These are phyloP conservation scores for Cossypha heuglini DNA, from an alignment of 2,797 vertebrate genomes.

Conservation along the genomic window DNA sequence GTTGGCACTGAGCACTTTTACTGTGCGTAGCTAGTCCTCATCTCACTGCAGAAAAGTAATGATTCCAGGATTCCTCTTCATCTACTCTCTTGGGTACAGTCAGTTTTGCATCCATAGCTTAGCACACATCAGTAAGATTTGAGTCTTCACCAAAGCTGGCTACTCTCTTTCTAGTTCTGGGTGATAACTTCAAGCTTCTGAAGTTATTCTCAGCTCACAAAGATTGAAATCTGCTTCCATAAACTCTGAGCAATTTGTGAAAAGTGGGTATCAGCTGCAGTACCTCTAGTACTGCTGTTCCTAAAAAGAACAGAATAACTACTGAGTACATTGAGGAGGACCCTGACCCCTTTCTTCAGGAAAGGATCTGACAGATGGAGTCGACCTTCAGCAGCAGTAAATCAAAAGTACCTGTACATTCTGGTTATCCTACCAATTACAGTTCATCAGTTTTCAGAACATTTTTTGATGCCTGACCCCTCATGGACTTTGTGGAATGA, in stretches of 20 bases:
- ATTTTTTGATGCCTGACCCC: background rate
- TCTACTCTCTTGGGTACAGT: background rate
- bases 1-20: background rate
- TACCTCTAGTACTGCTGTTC: background rate
- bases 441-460: background rate
- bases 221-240: background rate
- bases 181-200: background rate
- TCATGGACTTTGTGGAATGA: background rate
- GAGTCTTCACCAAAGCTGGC: background rate
- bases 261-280: background rate
- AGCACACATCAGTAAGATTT: background rate
- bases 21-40: rapidly evolving
- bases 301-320: background rate
- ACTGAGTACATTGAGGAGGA: background rate
- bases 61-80: background rate
- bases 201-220: background rate
- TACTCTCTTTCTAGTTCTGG: background rate
- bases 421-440: background rate
- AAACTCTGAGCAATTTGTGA: background rate
- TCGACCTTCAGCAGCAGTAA: background rate
- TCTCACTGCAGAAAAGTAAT: background rate
- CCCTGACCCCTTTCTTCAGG: background rate
- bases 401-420: background rate
- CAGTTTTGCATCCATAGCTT: background rate
- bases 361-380: background rate